Evolutionary conservation across 1,140 invertebrate genomes (phyloP), one percentile per base, ranked within the genome.

Genomic region (Lordiphosa stackelbergi): DNA sequence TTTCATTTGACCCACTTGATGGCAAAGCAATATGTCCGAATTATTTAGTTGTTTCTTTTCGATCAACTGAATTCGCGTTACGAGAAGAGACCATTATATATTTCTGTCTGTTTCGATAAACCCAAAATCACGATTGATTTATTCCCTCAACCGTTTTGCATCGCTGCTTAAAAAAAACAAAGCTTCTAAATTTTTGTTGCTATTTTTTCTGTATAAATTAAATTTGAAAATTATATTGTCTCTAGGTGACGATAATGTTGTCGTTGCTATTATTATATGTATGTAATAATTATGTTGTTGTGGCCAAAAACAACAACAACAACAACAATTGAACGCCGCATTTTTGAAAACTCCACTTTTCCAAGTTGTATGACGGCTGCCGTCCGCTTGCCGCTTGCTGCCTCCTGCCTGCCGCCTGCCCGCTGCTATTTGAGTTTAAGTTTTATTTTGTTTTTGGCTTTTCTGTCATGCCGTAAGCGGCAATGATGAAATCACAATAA

Each of bases 401-500:
- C n/a, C n/a, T n/a, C n/a, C n/a, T n/a, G n/a, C n/a, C n/a, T n/a
- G n/a, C 53, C 42, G 52, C 22, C 19, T 52, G 66, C 31, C 47
- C 42, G 38, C 13, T 58, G 62, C 11, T 38, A 19, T 19, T 19
- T 19, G 19, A 19, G 19, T 19, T 19, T 3, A 19, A 19, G 2
- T 19, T 16, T 57, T 48, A 16, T 16, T 64, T 65, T 66, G 65
- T 71, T 75, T 68, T 83, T 83, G 72, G 63, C 36, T 75, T 83
- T 81, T 71, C 73, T 77, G 77, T 83, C 77, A 77, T 38, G 72
- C 77, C 77, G 77, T 83, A 81, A 72, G 77, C 71, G 77, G 77
- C 55, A 68, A 81, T 81, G 75, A 81, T 81, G 77, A 83, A 81
- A 81, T 81, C 77, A 81, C 77, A 81, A 81, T 78, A 81, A 81